Base-by-base conservation (phyloP, 2,888 invertebrate species). In the Agrochola circellaris region DNA sequence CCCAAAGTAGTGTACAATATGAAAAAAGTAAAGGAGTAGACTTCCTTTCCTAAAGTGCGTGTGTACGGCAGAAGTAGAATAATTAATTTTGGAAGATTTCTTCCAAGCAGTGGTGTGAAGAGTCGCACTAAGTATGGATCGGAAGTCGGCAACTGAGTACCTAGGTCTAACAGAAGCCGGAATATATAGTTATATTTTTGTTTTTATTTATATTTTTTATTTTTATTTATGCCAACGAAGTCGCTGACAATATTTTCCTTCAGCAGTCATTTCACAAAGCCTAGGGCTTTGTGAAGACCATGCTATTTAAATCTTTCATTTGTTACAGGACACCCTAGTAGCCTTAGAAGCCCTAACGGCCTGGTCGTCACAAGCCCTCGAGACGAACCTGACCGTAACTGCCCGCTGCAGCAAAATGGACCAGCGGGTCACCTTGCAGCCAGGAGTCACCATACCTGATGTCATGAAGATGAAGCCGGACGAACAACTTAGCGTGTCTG, bases 311-410 rank as follows among this genome's bases (percentile, higher is more conserved):
- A 23, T 30, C 48, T 67, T 48, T 8, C 0, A 11, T 26, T 48
- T 1, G 0, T 45, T n/a, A 9, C 92, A 97, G 97, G 97, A 97
- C 85, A 97, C 97, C 0, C 92, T 97, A 48, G 95, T 97, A 71
- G 97, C 97, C 1, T 91, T 97, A 15, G 97, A 97, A 92, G 97
- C 97, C 0, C 86, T 97, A 9, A 92, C 96, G 0, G 92, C 94
- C n/a, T 97, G 97, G 95, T 94, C 94, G 0, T 86, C 93, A 0
- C 84, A 90, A 1, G 73, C 88, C 0, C 54, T 89, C 0, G 87
- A 91, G 0, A 86, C 93, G 0, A 89, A 92, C 80, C 87, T 97
- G 61, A 93, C 91, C 2, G 92, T 97, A 15, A 93, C 92, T 0
- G 93, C 93, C 0, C 83, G 81, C 23, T 91, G 91, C 65, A 87